Percentiles rank a stretch among this genome's conserved stretches.
Conservation (phyloP, 2,888 invertebrate genomes). For the Ochropleura plecta region DNA sequence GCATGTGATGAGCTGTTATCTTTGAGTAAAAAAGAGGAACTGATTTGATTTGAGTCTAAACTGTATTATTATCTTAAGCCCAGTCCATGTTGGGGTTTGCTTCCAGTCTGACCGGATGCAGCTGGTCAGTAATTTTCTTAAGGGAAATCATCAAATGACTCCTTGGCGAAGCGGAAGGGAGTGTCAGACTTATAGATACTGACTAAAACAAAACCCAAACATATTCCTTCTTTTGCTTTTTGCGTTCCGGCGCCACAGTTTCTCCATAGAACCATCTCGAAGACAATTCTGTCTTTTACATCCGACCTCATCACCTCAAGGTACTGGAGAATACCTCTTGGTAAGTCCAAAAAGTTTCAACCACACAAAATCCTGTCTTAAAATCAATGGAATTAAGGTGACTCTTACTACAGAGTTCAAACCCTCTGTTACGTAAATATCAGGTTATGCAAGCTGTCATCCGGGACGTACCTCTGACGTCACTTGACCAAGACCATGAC, state of each 20-base stretch:
- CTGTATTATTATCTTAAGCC: background rate
- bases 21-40: conserved; percentile 5
- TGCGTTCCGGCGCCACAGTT: no score
- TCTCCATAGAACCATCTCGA: no score
- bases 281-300: background rate
- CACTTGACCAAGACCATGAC: conserved; percentile 38
- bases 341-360: background rate
- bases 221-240: no score
- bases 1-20: conserved; percentile 3
- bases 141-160: no score
- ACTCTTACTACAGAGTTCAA: conserved; percentile 15
- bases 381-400: conserved; percentile 2
- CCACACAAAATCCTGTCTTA: background rate
- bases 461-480: conserved; percentile 4
- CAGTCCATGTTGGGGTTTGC: no score
- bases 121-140: background rate
- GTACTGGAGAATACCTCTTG: no score
- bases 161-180: no score
- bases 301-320: background rate
- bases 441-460: conserved; percentile 18
- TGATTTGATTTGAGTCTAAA: background rate
- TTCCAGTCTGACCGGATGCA: background rate
- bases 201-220: no score
- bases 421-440: background rate
- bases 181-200: no score